Evolutionary conservation across 1,140 invertebrate genomes (phyloP).

Genomic region (Diorhabda elongata): DNA sequence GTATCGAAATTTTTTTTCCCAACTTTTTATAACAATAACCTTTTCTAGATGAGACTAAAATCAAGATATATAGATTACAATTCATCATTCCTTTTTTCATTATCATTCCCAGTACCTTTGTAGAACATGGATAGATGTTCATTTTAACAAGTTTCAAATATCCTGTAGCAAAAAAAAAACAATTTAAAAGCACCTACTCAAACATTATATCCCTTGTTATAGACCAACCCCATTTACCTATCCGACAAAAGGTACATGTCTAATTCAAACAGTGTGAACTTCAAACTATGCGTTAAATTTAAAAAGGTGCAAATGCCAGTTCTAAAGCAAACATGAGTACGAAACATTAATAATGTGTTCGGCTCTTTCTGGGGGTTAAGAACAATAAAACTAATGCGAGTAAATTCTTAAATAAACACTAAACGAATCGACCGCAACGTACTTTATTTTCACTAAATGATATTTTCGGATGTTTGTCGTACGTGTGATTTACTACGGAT

Average conservation of each 20-base stretch:
- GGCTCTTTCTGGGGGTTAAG: conserved; percentile 23
- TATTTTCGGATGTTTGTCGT: conserved; percentile 34
- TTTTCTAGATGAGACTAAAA: too few relatives aligned
- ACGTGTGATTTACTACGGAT: conserved; percentile 35
- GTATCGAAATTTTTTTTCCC: too few relatives aligned
- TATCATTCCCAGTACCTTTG: too few relatives aligned
- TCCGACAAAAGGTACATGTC: conserved; percentile 9
- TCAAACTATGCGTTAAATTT: conserved; percentile 20
- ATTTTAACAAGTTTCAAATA: too few relatives aligned
- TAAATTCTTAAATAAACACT: conserved; percentile 29
- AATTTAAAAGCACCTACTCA: conserved; percentile 12
- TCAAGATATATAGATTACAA: too few relatives aligned
- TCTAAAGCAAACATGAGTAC: conserved; percentile 13
- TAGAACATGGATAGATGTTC: too few relatives aligned
- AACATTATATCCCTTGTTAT: background rate
- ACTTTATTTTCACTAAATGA: conserved; percentile 22
- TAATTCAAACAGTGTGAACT: conserved; percentile 3
- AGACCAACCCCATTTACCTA: background rate
- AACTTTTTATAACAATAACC: too few relatives aligned
- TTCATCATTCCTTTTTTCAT: too few relatives aligned
- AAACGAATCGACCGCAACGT: conserved; percentile 27
- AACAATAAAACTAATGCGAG: conserved; percentile 29
- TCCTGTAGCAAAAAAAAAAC: background rate
- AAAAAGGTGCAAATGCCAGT: conserved; percentile 20
- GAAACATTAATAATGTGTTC: conserved; percentile 15